phyloP scores from a whole-genome alignment of 2,113 vertebrate species.

The Drymodes brunneopygia region DNA sequence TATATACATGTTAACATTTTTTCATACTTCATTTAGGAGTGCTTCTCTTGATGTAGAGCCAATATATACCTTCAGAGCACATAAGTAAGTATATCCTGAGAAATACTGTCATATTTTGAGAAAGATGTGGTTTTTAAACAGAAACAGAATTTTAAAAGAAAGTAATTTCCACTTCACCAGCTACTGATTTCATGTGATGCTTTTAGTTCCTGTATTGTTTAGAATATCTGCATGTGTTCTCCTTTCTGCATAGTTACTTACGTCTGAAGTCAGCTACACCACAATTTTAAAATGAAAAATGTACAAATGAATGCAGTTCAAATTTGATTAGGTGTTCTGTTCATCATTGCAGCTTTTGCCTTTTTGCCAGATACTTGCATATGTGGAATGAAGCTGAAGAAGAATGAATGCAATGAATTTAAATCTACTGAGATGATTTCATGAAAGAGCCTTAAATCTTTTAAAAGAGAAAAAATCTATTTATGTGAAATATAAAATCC shows the following conservation, averaged over 20 bases:
- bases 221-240: background rate
- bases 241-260: background rate
- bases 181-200: background rate
- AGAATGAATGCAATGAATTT: background rate
- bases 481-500: background rate
- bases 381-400: background rate
- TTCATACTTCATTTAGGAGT: slow-evolving; percentile 78
- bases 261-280: background rate
- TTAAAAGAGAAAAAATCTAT: background rate
- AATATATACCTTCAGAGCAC: slow-evolving; percentile 98
- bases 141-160: background rate
- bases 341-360: background rate
- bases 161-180: background rate
- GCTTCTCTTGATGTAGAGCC: slow-evolving; percentile 96
- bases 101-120: background rate
- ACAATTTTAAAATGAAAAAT: background rate
- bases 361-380: background rate
- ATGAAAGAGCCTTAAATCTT: background rate
- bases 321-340: background rate
- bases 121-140: background rate
- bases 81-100: slow-evolving; percentile 80
- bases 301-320: background rate
- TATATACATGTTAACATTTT: background rate
- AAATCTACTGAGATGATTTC: background rate
- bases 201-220: background rate